Evolutionary conservation across 2,797 vertebrate species (phyloP).

Genomic region (Enteromius argenteus): DNA sequence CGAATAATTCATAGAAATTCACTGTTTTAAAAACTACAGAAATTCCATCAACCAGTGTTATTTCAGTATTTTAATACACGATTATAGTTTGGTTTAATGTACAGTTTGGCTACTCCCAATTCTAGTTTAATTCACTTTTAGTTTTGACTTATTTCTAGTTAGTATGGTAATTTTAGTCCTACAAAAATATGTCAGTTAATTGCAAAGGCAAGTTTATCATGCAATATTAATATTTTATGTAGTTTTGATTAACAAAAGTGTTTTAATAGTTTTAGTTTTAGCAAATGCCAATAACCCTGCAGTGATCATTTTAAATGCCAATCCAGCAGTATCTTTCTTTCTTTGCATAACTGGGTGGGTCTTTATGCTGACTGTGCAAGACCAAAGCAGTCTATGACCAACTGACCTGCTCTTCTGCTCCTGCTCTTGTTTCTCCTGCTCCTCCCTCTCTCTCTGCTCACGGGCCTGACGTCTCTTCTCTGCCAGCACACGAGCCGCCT

Average conservation of each 20-base stretch:
- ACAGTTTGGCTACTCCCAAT: background rate
- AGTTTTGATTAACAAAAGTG: background rate
- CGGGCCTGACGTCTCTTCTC: constrained; percentile 92
- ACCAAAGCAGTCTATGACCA: background rate
- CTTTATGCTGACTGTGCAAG: background rate
- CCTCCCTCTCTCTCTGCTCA: constrained; percentile 91
- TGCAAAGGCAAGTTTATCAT: background rate
- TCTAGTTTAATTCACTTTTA: background rate
- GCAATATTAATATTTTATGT: background rate
- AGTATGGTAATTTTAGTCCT: constrained; percentile 3
- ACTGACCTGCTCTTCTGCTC: constrained; percentile 87
- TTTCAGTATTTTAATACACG: background rate
- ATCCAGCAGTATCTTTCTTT: background rate
- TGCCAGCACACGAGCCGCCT: constrained; percentile 86
- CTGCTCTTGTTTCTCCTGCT: constrained; percentile 89
- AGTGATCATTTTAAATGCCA: background rate
- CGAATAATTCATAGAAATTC: background rate
- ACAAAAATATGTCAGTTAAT: background rate
- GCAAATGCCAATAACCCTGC: background rate
- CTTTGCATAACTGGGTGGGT: background rate
- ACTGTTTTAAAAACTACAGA: background rate
- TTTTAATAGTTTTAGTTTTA: background rate
- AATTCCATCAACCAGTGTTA: background rate
- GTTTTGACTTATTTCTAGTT: background rate
- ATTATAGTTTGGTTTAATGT: background rate